These are phyloP conservation scores for Caerostris extrusa DNA, from an alignment of 1,140 invertebrate species.

Conservation along the genomic window DNA sequence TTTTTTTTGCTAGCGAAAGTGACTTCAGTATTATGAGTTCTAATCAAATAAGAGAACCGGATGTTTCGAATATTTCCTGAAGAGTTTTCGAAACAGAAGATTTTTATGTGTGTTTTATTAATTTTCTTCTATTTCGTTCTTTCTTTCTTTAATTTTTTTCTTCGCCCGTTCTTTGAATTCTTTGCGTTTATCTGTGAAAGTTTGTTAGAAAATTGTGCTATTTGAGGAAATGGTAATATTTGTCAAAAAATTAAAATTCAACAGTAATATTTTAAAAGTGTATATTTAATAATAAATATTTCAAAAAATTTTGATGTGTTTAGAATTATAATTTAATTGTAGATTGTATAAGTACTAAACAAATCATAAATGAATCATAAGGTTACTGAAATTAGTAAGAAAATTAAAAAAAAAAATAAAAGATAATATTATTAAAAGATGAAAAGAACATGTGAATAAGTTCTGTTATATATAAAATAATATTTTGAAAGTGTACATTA, in stretches of 20 bases:
- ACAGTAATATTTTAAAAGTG: no score
- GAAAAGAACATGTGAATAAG: no score
- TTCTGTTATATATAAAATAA: no score
- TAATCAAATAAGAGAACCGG: conserved; percentile 20
- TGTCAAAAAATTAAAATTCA: background rate
- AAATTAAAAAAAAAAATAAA: no score
- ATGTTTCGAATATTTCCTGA: conserved; percentile 25
- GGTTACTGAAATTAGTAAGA: no score
- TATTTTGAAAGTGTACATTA: no score
- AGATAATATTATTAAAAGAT: no score
- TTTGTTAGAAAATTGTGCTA: background rate
- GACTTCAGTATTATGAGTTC: background rate
- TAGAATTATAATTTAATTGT: no score
- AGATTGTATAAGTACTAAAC: no score
- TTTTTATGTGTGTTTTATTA: background rate
- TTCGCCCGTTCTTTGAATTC: background rate
- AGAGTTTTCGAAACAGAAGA: background rate
- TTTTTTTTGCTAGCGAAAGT: background rate
- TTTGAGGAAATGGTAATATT: background rate
- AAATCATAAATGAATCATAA: no score
- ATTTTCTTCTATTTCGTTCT: background rate
- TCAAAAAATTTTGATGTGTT: no score
- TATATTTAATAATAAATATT: no score
- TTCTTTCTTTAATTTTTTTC: background rate
- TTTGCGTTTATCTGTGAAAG: background rate